A percentile compares a stretch with the other conserved stretches of the same genome.
Evolutionary conservation across 2,113 vertebrate species (phyloP).

Genomic region (Pedionomus torquatus): DNA sequence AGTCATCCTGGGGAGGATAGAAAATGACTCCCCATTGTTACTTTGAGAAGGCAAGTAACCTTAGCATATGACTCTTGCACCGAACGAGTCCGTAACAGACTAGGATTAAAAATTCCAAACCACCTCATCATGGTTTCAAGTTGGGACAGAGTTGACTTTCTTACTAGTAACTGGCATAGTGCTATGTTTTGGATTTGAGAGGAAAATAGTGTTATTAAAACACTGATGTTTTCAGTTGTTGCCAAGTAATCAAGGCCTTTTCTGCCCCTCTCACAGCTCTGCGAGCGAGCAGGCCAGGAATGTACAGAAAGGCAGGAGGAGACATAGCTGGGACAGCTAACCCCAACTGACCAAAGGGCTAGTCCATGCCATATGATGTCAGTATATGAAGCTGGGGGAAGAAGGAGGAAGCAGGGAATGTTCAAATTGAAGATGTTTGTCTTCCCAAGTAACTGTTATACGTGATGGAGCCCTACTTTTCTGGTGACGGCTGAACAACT

Average conservation of each 20-base stretch:
- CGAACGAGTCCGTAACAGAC: neutral
- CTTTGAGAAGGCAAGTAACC: neutral
- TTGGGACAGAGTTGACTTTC: neutral
- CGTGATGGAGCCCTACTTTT: neutral
- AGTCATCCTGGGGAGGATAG: neutral
- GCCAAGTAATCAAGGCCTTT: neutral
- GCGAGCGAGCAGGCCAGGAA: neutral
- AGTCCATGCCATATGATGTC: neutral
- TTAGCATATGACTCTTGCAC: neutral
- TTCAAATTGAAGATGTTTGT: neutral
- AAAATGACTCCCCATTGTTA: neutral
- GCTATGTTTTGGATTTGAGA: neutral
- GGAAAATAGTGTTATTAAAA: neutral
- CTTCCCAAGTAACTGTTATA: neutral
- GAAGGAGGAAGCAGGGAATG: neutral
- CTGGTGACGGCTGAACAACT: neutral
- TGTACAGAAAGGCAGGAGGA: neutral
- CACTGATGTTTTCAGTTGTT: neutral
- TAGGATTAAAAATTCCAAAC: slow-evolving; percentile 11
- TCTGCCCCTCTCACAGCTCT: neutral
- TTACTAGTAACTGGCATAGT: neutral
- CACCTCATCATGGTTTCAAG: neutral
- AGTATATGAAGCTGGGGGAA: neutral
- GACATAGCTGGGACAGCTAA: neutral
- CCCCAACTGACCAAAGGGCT: neutral